These are phyloP conservation scores for Sinonovacula constricta DNA, from an alignment of 1,140 invertebrate genomes.

Conservation along the genomic window DNA sequence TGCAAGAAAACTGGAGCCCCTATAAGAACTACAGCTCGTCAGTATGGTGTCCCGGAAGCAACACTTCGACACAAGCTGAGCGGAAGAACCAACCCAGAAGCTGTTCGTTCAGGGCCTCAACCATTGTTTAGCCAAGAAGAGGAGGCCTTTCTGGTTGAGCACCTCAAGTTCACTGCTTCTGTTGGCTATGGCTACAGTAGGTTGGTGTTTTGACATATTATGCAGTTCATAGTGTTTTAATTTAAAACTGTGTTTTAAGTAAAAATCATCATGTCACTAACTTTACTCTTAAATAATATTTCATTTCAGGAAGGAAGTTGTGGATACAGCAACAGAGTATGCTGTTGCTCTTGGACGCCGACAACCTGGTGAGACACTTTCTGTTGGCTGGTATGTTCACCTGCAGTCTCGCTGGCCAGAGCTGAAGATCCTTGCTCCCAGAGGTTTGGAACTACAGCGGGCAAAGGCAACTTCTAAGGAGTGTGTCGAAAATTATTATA, in stretches of 20 bases:
- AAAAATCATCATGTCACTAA: no score
- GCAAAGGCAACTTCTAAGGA: constrained; percentile 8
- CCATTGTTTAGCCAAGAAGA: constrained; percentile 9
- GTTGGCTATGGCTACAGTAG: constrained; percentile 7
- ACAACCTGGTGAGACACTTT: neutral
- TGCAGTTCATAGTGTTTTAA: neutral
- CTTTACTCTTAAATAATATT: no score
- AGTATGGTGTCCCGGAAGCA: no score
- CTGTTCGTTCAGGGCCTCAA: neutral
- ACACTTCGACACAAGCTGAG: constrained; percentile 1
- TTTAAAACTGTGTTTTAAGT: no score
- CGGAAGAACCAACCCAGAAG: constrained; percentile 8
- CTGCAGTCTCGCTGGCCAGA: neutral
- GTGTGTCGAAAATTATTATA: constrained; percentile 1
- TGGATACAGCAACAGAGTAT: no score
- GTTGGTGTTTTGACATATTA: constrained; percentile 2
- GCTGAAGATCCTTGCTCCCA: constrained; percentile 8
- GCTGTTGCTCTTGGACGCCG: constrained; percentile 4
- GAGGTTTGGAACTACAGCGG: neutral
- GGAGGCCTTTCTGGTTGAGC: neutral
- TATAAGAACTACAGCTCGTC: constrained; percentile 2
- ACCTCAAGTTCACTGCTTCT: constrained; percentile 4
- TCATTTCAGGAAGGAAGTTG: no score
- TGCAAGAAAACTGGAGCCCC: constrained; percentile 1
- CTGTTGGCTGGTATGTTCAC: constrained; percentile 11